Conservation (phyloP, 2,888 invertebrate genomes). For the Orthosia incerta region DNA sequence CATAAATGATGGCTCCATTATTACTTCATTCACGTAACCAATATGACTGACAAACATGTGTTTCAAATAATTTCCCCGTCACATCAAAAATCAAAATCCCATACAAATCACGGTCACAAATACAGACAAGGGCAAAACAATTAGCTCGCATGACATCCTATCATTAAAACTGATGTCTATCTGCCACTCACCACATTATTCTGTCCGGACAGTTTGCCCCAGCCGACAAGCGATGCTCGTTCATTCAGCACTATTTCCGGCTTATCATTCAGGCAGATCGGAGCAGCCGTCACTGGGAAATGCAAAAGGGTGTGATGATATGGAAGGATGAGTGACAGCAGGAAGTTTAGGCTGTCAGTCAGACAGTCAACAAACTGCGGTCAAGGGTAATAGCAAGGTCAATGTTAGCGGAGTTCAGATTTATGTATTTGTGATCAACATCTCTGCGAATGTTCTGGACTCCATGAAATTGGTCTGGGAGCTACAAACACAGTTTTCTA, state of each 20-base stretch:
- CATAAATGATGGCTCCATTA: background rate
- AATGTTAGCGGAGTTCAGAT: conserved; percentile 45
- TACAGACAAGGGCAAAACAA: conserved; percentile 60
- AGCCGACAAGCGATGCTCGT: conserved; percentile 92
- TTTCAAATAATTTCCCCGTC: conserved; percentile 12
- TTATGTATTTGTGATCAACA: conserved; percentile 5
- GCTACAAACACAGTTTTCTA: too few relatives aligned
- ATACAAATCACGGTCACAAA: conserved; percentile 52
- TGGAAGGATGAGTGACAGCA: conserved; percentile 57
- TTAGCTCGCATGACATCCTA: conserved; percentile 57
- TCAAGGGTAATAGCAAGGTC: conserved; percentile 57
- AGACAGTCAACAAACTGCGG: conserved; percentile 57
- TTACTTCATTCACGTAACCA: conserved; percentile 6
- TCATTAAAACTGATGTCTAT: conserved; percentile 49
- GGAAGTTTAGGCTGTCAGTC: conserved; percentile 44
- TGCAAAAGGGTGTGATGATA: conserved; percentile 51
- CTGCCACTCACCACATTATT: conserved; percentile 83
- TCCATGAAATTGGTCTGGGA: background rate
- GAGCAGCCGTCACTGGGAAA: conserved; percentile 94
- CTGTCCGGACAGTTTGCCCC: conserved; percentile 93
- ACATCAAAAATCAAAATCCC: conserved; percentile 22
- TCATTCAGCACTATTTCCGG: conserved; percentile 92
- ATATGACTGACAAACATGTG: background rate
- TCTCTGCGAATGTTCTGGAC: background rate
- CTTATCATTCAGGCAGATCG: conserved; percentile 94